Conservation (phyloP, 2,797 vertebrate species). For the Chloroceryle amazona region DNA sequence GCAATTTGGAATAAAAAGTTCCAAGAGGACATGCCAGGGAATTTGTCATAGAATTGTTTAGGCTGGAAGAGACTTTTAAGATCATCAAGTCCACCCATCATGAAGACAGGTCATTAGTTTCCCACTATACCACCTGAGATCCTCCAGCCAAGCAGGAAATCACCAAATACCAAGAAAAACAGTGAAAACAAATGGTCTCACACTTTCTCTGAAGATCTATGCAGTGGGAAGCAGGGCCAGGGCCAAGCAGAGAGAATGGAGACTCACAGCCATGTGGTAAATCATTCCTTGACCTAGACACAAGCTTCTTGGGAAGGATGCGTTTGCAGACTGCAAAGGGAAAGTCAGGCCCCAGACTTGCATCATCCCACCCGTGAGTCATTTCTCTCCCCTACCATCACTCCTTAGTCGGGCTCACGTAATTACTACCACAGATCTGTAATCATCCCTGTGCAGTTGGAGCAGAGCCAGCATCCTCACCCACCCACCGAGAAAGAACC, state of each 20-base stretch:
- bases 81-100: background rate
- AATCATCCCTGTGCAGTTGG: background rate
- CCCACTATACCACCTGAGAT: background rate
- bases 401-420: background rate
- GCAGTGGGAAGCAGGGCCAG: background rate
- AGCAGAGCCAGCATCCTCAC: background rate
- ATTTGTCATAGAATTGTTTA: background rate
- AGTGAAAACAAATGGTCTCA: background rate
- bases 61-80: background rate
- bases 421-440: background rate
- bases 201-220: background rate
- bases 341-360: conserved; percentile 3
- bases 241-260: background rate
- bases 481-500: background rate
- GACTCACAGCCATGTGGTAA: background rate
- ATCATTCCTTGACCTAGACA: fast-evolving
- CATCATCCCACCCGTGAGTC: background rate
- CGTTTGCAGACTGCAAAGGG: background rate
- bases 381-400: background rate
- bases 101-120: background rate
- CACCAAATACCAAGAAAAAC: background rate
- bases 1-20: background rate
- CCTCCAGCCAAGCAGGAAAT: background rate
- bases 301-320: background rate
- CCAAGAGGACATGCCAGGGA: background rate